Percentiles rank a stretch among this genome's conserved stretches.
phyloP scores from a whole-genome alignment of 2,888 invertebrate genomes.

The Caenorhabditis macrosperma region DNA sequence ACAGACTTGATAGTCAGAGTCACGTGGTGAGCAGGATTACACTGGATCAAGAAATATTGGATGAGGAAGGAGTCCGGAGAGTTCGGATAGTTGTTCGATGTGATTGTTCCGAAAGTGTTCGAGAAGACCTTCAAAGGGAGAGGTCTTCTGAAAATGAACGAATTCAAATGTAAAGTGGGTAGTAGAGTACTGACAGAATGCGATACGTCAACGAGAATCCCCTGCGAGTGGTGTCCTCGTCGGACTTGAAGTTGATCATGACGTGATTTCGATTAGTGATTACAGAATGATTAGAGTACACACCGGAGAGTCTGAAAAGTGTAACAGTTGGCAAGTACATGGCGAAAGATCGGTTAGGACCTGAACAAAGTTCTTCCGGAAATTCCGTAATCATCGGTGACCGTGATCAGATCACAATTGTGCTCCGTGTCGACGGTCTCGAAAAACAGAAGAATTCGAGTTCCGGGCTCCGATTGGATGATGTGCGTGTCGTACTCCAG shows the following conservation, averaged over 20 bases:
- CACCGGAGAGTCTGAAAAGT: slow-evolving; percentile 39
- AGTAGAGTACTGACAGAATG: slow-evolving; percentile 27
- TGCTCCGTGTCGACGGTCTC: slow-evolving; percentile 51
- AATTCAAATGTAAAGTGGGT: not conserved
- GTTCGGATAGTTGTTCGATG: slow-evolving; percentile 52
- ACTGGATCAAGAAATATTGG: slow-evolving; percentile 51
- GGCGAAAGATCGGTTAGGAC: no score
- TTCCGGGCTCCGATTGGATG: slow-evolving; percentile 34
- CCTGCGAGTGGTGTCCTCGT: slow-evolving; percentile 16
- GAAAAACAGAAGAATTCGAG: slow-evolving; percentile 51
- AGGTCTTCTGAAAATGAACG: slow-evolving; percentile 45
- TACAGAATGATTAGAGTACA: slow-evolving; percentile 29
- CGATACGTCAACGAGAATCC: slow-evolving; percentile 39
- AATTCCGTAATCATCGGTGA: slow-evolving; percentile 52
- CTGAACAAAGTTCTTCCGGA: slow-evolving; percentile 45
- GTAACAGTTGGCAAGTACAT: not conserved
- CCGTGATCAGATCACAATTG: slow-evolving; percentile 46
- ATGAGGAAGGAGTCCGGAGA: slow-evolving; percentile 46
- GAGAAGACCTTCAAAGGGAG: slow-evolving; percentile 36
- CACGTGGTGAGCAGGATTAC: slow-evolving; percentile 34
- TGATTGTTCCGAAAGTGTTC: slow-evolving; percentile 31
- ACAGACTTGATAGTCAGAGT: slow-evolving; percentile 20
- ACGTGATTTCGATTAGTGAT: slow-evolving; percentile 36
- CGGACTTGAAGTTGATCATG: slow-evolving; percentile 44
- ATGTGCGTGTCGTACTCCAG: slow-evolving; percentile 49